Percentiles rank a stretch among this genome's conserved stretches.
These are phyloP conservation scores for Astyanax mexicanus DNA, from an alignment of 2,797 vertebrate genomes.

Conservation along the genomic window DNA sequence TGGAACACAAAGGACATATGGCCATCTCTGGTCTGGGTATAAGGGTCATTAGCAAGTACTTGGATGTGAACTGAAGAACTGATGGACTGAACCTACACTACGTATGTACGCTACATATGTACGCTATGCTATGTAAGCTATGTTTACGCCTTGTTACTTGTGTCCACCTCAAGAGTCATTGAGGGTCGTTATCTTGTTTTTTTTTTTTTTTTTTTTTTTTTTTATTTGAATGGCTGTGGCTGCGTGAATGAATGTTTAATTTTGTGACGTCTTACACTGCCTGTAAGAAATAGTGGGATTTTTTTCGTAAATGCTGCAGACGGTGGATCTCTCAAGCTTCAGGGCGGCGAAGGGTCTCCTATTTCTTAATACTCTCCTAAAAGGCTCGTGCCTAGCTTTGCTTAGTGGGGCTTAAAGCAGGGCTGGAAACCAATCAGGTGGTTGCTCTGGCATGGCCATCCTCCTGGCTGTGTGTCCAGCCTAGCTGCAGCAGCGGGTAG, in stretches of 20 bases:
- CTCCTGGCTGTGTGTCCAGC: conserved; percentile 63
- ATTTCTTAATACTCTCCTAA: conserved; percentile 49
- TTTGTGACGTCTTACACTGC: conserved; percentile 6
- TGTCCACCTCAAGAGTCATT: conserved; percentile 19
- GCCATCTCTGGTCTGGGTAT: conserved; percentile 29
- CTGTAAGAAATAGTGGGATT: conserved; percentile 28
- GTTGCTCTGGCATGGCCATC: conserved; percentile 61
- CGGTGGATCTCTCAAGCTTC: conserved; percentile 41
- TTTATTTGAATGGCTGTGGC: conserved; percentile 6
- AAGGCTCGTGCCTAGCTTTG: conserved; percentile 2
- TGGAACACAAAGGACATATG: conserved; percentile 29
- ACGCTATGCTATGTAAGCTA: no score
- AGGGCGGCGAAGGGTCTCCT: conserved; percentile 18
- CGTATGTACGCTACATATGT: not conserved
- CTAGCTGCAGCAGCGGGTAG: conserved; percentile 63
- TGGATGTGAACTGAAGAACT: no score
- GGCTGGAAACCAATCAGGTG: conserved; percentile 58
- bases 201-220: no score
- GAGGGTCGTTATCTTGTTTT: no score
- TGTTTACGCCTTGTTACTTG: no score
- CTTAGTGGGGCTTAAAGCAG: conserved; percentile 30
- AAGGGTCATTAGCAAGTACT: not conserved
- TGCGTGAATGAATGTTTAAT: not conserved
- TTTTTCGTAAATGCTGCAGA: conserved; percentile 20
- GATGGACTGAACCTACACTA: not conserved